A percentile compares a stretch with the other conserved stretches of the same genome.
Evolutionary conservation across 2,888 invertebrate genomes (phyloP).

Genomic region (Drosophila longiperda): DNA sequence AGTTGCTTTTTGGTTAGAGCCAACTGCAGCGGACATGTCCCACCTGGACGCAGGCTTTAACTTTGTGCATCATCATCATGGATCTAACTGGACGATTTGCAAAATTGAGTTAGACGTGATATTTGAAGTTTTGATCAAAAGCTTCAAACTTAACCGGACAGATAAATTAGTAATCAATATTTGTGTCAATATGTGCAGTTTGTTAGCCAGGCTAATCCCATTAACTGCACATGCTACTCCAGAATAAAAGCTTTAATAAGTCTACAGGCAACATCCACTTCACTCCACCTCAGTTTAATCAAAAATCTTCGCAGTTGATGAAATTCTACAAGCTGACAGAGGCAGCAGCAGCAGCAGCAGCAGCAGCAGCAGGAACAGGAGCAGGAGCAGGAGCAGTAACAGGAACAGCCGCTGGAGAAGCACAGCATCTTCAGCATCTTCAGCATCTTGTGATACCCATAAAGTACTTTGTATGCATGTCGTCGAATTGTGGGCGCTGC

Average conservation of each 20-base stretch:
- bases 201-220: constrained; percentile 43
- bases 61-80: constrained; percentile 30
- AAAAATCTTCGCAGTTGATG: constrained; percentile 74
- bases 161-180: constrained; percentile 75
- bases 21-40: constrained; percentile 38
- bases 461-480: constrained; percentile 79
- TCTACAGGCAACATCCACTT: constrained; percentile 16
- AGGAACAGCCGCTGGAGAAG: not conserved
- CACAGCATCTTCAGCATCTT: constrained; percentile 37
- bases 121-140: constrained; percentile 42
- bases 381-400: not conserved
- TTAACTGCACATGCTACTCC: constrained; percentile 51
- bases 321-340: constrained; percentile 36
- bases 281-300: constrained; percentile 61
- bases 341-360: not conserved
- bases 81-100: constrained; percentile 33
- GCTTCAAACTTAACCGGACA: constrained; percentile 41
- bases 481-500: constrained; percentile 47
- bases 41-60: constrained; percentile 52
- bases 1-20: constrained; percentile 27
- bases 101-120: constrained; percentile 63
- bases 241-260: constrained; percentile 52
- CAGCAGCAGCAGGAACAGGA: not conserved
- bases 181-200: constrained; percentile 67
- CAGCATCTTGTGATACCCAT: constrained; percentile 63